Evolutionary conservation across 2,113 vertebrate species (phyloP).

Genomic region (Aleadryas rufinucha): DNA sequence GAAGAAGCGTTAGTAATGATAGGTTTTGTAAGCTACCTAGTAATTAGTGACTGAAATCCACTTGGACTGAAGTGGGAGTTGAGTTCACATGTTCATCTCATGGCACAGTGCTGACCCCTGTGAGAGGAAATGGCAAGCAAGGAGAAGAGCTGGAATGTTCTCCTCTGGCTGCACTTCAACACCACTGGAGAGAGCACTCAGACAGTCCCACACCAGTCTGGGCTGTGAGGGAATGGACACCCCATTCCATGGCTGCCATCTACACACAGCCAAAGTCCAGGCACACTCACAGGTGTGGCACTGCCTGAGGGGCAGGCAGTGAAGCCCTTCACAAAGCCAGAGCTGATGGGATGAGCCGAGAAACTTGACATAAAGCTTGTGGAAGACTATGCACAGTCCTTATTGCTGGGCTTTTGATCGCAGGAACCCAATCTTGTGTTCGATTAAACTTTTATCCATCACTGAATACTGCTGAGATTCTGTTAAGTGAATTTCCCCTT

Average conservation of each 20-base stretch:
- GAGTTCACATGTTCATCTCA: background rate
- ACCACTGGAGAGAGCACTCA: accelerated
- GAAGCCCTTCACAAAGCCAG: background rate
- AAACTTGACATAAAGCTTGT: accelerated
- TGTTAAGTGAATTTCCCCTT: background rate
- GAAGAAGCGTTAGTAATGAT: background rate
- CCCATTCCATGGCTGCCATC: background rate
- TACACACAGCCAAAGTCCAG: background rate
- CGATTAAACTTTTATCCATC: background rate
- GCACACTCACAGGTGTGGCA: background rate
- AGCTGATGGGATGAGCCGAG: background rate
- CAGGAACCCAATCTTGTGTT: background rate
- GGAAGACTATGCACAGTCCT: background rate
- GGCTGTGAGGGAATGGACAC: accelerated
- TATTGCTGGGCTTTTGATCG: background rate
- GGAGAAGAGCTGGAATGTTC: background rate
- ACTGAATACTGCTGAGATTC: background rate
- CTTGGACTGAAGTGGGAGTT: background rate
- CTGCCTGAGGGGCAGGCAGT: background rate
- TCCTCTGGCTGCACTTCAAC: background rate
- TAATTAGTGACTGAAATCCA: background rate
- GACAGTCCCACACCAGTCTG: background rate
- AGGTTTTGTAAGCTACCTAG: background rate
- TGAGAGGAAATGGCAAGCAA: background rate
- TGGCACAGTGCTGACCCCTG: background rate